A percentile compares a stretch with the other conserved stretches of the same genome.
Evolutionary conservation across 1,140 invertebrate genomes (phyloP).

Genomic region (Diorhabda sublineata): DNA sequence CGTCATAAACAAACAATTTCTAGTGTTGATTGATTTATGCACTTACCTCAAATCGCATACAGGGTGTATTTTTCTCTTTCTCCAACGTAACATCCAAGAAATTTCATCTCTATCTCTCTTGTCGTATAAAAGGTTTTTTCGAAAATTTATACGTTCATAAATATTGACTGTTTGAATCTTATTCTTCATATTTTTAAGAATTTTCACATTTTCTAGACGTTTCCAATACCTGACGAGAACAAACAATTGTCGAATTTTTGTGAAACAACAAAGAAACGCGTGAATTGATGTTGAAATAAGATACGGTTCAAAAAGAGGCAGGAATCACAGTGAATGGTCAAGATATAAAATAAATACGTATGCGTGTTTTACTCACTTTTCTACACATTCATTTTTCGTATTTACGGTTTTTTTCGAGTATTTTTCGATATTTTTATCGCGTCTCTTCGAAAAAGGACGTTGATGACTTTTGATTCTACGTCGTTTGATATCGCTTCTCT

Average conservation of each 20-base stretch:
- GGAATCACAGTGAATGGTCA: no score
- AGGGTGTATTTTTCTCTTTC: slow-evolving; percentile 27
- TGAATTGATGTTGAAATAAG: no score
- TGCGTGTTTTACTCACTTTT: no score
- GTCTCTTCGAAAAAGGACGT: slow-evolving; percentile 15
- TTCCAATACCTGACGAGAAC: background rate
- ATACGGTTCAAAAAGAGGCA: no score
- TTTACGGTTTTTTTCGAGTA: slow-evolving; percentile 22
- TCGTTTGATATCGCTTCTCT: slow-evolving; percentile 33
- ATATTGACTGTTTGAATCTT: background rate
- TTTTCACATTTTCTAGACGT: slow-evolving; percentile 1
- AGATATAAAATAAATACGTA: no score
- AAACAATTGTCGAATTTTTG: background rate
- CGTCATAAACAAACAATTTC: no score
- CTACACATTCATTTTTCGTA: background rate
- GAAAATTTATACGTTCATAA: no score
- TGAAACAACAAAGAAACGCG: no score
- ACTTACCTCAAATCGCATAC: slow-evolving; percentile 23
- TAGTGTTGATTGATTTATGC: no score
- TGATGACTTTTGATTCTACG: slow-evolving; percentile 16
- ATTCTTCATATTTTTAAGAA: background rate
- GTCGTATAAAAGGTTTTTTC: no score
- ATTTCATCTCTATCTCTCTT: slow-evolving; percentile 18
- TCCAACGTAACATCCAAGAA: slow-evolving; percentile 24
- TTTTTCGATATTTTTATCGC: slow-evolving; percentile 10